Conservation (phyloP, 2,113 vertebrate species). For the Gila orcuttii region DNA sequence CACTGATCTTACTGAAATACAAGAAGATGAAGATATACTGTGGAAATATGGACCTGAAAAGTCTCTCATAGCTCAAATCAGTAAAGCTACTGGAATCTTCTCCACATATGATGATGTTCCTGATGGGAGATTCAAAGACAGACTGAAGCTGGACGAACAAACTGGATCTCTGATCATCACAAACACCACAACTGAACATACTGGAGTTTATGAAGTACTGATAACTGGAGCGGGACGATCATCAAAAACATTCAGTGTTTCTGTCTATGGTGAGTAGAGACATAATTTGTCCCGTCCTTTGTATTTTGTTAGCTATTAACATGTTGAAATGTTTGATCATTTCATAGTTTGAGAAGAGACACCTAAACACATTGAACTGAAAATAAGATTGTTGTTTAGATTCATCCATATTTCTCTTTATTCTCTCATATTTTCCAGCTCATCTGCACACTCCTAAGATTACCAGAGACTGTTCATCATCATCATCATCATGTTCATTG, state of each 20-base stretch:
- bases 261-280: not conserved
- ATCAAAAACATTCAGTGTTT: not conserved
- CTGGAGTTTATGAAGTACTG: too few relatives aligned
- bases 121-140: slow-evolving; percentile 7
- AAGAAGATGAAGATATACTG: not conserved
- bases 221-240: too few relatives aligned
- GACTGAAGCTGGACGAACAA: not conserved
- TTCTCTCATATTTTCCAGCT: not conserved
- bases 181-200: too few relatives aligned
- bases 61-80: not conserved
- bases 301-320: not conserved
- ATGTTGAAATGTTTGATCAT: not conserved
- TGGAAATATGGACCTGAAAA: not conserved
- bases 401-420: too few relatives aligned
- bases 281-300: not conserved
- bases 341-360: too few relatives aligned
- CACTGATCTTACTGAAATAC: not conserved
- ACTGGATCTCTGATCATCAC: not conserved
- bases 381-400: not conserved
- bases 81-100: not conserved
- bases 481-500: not conserved
- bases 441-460: not conserved
- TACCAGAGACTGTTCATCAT: not conserved
- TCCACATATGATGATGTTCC: accelerated
- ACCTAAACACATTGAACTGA: not conserved